A percentile compares a stretch with the other conserved stretches of the same genome.
These are phyloP conservation scores for Epizoanthus scotinus DNA, from an alignment of 92 coral and sea anemone species.

Conservation along the genomic window DNA sequence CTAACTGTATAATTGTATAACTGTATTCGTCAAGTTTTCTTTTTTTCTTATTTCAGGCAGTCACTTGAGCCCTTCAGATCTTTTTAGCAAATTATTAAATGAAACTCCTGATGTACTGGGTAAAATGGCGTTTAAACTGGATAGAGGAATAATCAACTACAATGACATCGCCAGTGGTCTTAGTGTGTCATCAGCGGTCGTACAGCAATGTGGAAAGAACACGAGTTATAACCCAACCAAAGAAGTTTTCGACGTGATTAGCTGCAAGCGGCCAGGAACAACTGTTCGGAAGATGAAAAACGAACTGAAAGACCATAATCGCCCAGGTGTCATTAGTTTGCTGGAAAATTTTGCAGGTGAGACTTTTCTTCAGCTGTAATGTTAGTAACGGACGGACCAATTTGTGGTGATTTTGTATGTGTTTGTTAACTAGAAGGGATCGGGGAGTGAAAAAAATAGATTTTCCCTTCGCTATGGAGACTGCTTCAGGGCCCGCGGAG, in stretches of 20 bases:
- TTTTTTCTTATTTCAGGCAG: neutral
- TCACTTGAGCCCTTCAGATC: neutral
- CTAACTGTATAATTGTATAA: too few species aligned
- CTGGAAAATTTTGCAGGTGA: constrained; percentile 24
- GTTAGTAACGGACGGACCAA: too few species aligned
- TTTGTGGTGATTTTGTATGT: too few species aligned
- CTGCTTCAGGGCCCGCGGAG: too few species aligned
- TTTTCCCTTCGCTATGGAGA: too few species aligned
- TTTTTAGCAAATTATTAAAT: neutral
- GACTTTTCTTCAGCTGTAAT: neutral
- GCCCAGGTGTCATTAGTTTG: neutral
- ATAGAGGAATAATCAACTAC: constrained; percentile 10
- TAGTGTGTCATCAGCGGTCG: neutral
- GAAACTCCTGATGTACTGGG: constrained; percentile 26
- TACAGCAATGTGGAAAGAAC: constrained; percentile 25
- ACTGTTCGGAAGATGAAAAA: neutral
- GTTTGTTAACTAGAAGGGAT: too few species aligned
- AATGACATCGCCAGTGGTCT: constrained; percentile 17
- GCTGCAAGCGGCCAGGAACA: constrained; percentile 11
- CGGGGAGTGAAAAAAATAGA: too few species aligned
- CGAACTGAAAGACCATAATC: constrained; percentile 15
- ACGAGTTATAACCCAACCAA: constrained; percentile 23
- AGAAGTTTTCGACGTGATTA: neutral
- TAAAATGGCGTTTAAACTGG: constrained; percentile 28
- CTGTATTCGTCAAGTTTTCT: neutral